These are phyloP conservation scores for Limnothrissa miodon DNA, from an alignment of 2,113 vertebrate species.

Conservation along the genomic window DNA sequence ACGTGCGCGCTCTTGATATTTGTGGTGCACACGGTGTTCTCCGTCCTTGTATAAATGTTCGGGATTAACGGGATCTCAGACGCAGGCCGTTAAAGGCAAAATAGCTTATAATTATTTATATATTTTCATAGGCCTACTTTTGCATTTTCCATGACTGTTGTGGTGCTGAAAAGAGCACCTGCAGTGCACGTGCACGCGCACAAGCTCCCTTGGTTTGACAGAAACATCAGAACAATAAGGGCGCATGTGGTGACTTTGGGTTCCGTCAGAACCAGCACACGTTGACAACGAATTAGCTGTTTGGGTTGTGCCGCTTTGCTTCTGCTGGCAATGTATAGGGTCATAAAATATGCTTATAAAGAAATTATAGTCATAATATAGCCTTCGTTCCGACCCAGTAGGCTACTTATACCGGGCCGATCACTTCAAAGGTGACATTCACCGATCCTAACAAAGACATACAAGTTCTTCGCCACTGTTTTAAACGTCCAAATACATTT, in stretches of 20 bases:
- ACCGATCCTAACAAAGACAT: background rate
- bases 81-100: background rate
- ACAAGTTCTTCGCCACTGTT: background rate
- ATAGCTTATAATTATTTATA: background rate
- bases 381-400: background rate
- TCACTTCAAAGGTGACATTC: background rate
- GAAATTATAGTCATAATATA: background rate
- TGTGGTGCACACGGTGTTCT: constrained; percentile 5
- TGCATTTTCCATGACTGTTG: background rate
- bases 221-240: constrained; percentile 23
- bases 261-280: constrained; percentile 4
- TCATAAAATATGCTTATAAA: background rate
- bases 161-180: constrained; percentile 34
- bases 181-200: constrained; percentile 12
- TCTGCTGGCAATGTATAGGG: background rate
- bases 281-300: background rate
- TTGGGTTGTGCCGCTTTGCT: background rate
- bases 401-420: background rate
- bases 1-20: constrained; percentile 3
- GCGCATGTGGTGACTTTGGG: background rate
- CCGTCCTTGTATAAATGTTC: constrained; percentile 6
- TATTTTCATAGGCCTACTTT: background rate
- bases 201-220: background rate
- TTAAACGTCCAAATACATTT: background rate
- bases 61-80: background rate